Evolutionary conservation across 2,888 invertebrate species (phyloP).

Genomic region (Coremacera marginata): DNA sequence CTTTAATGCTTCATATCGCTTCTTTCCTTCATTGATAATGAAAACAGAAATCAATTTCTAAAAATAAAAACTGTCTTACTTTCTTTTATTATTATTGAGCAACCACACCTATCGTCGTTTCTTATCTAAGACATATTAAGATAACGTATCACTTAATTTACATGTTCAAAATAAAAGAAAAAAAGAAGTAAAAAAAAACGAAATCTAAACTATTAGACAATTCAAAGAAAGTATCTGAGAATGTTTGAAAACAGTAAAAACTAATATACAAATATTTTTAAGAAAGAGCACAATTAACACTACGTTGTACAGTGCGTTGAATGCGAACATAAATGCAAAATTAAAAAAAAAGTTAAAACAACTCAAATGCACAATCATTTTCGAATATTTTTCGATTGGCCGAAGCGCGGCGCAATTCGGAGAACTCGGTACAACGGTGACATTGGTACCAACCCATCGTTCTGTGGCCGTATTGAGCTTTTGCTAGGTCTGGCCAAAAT

Average conservation of each 20-base stretch:
- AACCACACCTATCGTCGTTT: neutral
- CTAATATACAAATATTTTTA: neutral
- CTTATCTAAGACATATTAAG: neutral
- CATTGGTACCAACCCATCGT: too few species aligned
- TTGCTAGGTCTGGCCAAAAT: too few species aligned
- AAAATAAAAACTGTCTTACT: neutral
- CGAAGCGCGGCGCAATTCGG: too few species aligned
- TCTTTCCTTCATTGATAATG: neutral
- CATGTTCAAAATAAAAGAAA: slow-evolving; percentile 4
- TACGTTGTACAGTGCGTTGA: too few species aligned
- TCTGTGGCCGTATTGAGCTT: too few species aligned
- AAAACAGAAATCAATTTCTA: neutral
- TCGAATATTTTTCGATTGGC: too few species aligned
- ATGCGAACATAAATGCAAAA: too few species aligned
- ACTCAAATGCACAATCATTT: too few species aligned
- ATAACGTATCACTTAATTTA: slow-evolving; percentile 26
- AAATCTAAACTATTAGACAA: slow-evolving; percentile 8
- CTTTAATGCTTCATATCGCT: too few species aligned
- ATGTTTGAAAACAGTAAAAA: neutral
- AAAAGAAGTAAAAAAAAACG: neutral
- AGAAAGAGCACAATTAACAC: neutral
- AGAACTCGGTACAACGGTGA: too few species aligned
- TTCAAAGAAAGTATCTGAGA: slow-evolving; percentile 15
- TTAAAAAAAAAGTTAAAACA: too few species aligned
- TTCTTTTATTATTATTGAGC: too few species aligned